phyloP scores from a whole-genome alignment of 2,888 invertebrate species.

The Hyppa rectilinea region DNA sequence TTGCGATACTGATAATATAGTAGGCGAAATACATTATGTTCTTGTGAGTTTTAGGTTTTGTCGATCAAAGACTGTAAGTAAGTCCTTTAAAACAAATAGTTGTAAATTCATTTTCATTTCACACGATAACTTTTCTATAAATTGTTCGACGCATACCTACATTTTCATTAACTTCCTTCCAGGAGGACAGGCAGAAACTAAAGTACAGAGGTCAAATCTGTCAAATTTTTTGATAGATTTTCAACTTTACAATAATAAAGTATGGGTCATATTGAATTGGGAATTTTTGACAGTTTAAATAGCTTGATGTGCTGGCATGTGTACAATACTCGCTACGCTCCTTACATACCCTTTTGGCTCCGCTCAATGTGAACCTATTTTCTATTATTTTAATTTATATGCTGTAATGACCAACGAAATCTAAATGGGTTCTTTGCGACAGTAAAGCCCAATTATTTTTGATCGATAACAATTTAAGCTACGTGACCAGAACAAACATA shows the following conservation, averaged over 20 bases:
- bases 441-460: constrained; percentile 14
- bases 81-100: background rate
- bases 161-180: too few relatives aligned
- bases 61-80: background rate
- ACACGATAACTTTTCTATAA: background rate
- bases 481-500: background rate
- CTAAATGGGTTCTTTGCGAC: constrained; percentile 7
- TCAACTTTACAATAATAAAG: too few relatives aligned
- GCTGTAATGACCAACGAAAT: constrained; percentile 2
- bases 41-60: background rate
- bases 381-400: background rate
- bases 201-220: too few relatives aligned
- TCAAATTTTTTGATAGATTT: too few relatives aligned
- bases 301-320: too few relatives aligned
- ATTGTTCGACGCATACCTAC: background rate
- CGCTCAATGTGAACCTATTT: too few relatives aligned
- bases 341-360: too few relatives aligned
- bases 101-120: background rate
- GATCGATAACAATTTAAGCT: constrained; percentile 5
- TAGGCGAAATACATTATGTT: too few relatives aligned
- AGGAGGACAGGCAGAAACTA: too few relatives aligned
- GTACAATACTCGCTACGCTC: too few relatives aligned
- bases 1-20: background rate
- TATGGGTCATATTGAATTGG: too few relatives aligned
- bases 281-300: too few relatives aligned